Evolutionary conservation across 2,113 vertebrate species (phyloP).

Genomic region (Aldabrachelys gigantea): DNA sequence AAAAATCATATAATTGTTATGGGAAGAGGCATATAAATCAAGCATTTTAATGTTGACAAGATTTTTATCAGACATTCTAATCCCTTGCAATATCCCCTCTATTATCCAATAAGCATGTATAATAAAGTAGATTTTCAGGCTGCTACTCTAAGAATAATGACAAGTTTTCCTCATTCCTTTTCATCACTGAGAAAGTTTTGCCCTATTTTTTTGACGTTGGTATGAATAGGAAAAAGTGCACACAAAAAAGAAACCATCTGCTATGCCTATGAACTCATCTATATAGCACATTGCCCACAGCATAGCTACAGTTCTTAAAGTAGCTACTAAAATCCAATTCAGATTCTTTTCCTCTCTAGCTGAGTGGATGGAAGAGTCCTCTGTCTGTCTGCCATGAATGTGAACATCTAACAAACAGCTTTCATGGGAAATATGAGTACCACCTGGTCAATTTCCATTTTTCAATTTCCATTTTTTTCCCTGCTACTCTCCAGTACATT

Average conservation of each 20-base stretch:
- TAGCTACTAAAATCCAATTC: conserved; percentile 5
- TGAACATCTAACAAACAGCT: conserved; percentile 25
- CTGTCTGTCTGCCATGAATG: background rate
- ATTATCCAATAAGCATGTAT: conserved; percentile 25
- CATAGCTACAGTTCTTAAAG: background rate
- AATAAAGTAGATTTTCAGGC: conserved; percentile 59
- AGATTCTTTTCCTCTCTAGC: conserved; percentile 1
- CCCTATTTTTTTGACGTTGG: conserved; percentile 29
- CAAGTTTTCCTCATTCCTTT: conserved; percentile 36
- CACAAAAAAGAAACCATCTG: background rate
- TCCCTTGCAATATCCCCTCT: background rate
- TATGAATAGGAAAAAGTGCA: conserved; percentile 15
- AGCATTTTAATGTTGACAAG: conserved; percentile 64
- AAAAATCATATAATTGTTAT: conserved; percentile 72
- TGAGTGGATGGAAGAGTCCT: background rate
- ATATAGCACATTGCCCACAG: background rate
- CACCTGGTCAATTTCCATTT: background rate
- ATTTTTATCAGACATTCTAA: conserved; percentile 54
- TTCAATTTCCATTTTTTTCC: background rate
- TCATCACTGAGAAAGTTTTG: conserved; percentile 39
- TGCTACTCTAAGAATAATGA: conserved; percentile 49
- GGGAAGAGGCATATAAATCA: conserved; percentile 73
- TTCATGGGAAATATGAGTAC: background rate
- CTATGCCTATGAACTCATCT: background rate
- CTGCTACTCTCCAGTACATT: background rate